Percentiles rank a stretch among this genome's conserved stretches.
These are phyloP conservation scores for Trididemnum nubilum DNA, from an alignment of 23 tunicate genomes.

Conservation along the genomic window DNA sequence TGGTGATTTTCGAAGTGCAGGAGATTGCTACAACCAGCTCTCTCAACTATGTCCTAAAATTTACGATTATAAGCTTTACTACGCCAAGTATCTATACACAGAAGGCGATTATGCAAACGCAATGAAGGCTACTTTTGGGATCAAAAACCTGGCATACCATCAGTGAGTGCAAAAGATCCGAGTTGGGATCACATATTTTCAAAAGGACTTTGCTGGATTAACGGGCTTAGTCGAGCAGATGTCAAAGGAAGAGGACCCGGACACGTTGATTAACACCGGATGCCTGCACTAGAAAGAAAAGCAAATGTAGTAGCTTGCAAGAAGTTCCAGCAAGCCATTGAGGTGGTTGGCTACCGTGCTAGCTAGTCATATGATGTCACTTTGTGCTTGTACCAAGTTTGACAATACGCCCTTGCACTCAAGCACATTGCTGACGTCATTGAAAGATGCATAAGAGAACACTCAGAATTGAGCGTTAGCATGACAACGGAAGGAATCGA, in stretches of 20 bases:
- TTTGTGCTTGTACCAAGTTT: conserved; percentile 71
- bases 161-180: conserved; percentile 77
- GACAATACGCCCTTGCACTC: conserved; percentile 96
- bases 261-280: conserved; percentile 78
- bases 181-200: conserved; percentile 93
- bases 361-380: conserved; percentile 85
- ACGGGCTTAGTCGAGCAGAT: conserved; percentile 82
- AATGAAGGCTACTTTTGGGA: conserved; percentile 84
- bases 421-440: conserved; percentile 99
- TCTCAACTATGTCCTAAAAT: conserved; percentile 81
- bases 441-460: conserved; percentile 93
- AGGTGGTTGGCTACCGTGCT: conserved; percentile 80
- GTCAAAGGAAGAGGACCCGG: conserved; percentile 82
- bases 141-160: conserved; percentile 74
- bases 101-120: conserved; percentile 87
- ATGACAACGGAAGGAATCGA: conserved; percentile 99
- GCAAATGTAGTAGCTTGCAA: conserved; percentile 81
- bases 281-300: conserved; percentile 84
- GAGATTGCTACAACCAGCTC: conserved; percentile 76
- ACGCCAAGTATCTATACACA: conserved; percentile 95
- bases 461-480: conserved; percentile 97
- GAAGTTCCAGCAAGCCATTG: conserved; percentile 93
- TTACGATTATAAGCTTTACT: conserved; percentile 92
- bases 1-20: conserved; percentile 69
- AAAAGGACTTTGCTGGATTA: conserved; percentile 80